Conservation (phyloP, 2,113 vertebrate species). For the Alexandromys fortis region DNA sequence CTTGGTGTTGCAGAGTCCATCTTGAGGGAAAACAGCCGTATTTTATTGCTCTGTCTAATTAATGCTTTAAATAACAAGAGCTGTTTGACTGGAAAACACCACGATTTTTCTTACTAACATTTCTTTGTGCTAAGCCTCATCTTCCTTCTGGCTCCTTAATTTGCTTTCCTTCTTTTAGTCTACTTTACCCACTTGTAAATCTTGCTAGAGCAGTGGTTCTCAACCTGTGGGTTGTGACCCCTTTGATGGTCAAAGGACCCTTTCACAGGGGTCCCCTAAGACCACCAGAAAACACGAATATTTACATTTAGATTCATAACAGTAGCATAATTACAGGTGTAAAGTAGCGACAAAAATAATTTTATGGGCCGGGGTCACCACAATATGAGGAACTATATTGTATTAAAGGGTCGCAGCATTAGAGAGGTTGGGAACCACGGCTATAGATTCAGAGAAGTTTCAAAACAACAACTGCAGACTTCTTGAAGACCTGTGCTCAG, state of each 20-base stretch:
- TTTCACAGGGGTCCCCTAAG: neutral
- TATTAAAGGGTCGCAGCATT: neutral
- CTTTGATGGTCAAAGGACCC: neutral
- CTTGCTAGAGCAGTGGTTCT: neutral
- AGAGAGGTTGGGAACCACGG: neutral
- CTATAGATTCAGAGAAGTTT: conserved; percentile 10
- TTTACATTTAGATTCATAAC: neutral
- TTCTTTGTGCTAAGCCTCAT: conserved; percentile 48
- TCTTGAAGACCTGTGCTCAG: conserved; percentile 39
- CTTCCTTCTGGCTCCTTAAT: conserved; percentile 1
- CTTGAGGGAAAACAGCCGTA: conserved; percentile 4
- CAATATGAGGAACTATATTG: neutral
- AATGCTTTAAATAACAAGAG: conserved; percentile 31
- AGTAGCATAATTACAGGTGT: neutral
- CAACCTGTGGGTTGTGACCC: neutral
- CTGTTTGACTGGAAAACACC: conserved; percentile 43
- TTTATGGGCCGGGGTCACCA: neutral
- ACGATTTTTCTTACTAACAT: conserved; percentile 48
- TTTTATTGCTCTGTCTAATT: conserved; percentile 37
- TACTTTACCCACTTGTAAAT: conserved; percentile 41
- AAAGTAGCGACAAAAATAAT: neutral
- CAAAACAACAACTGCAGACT: neutral
- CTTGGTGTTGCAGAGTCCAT: neutral
- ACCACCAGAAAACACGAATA: neutral
- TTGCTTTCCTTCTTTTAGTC: neutral